phyloP scores from a whole-genome alignment of 2,888 invertebrate genomes.

The Hyalella azteca region DNA sequence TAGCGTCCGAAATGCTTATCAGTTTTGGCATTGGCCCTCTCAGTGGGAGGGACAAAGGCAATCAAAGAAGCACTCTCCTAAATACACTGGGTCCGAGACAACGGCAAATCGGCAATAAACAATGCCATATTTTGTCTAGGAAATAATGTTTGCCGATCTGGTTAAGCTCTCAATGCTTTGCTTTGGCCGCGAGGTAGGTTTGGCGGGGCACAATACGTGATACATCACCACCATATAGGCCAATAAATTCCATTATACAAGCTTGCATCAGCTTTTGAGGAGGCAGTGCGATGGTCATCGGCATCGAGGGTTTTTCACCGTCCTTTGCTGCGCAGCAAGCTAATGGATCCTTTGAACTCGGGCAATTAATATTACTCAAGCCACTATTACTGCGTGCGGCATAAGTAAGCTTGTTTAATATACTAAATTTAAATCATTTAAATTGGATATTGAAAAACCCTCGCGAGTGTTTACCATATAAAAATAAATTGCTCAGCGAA shows the following conservation, averaged over 20 bases:
- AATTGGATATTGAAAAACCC: too few relatives aligned
- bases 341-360: too few relatives aligned
- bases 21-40: constrained; percentile 11
- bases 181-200: not conserved
- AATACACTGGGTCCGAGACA: constrained; percentile 8
- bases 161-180: constrained; percentile 6
- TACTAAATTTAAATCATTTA: too few relatives aligned
- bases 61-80: constrained; percentile 28
- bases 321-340: too few relatives aligned
- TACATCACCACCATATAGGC: constrained; percentile 20
- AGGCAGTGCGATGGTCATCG: not conserved
- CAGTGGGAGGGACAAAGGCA: constrained; percentile 30
- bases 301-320: too few relatives aligned
- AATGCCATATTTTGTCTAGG: constrained; percentile 30
- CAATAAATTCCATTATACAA: constrained; percentile 26
- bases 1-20: constrained; percentile 35
- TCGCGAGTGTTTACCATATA: too few relatives aligned
- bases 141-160: constrained; percentile 33
- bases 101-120: constrained; percentile 29
- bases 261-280: constrained; percentile 1
- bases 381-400: too few relatives aligned
- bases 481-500: too few relatives aligned
- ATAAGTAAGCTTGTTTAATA: too few relatives aligned
- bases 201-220: constrained; percentile 1
- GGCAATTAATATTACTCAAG: too few relatives aligned